Evolutionary conservation across 1,140 invertebrate species (phyloP).

Genomic region (Heterodera schachtii): DNA sequence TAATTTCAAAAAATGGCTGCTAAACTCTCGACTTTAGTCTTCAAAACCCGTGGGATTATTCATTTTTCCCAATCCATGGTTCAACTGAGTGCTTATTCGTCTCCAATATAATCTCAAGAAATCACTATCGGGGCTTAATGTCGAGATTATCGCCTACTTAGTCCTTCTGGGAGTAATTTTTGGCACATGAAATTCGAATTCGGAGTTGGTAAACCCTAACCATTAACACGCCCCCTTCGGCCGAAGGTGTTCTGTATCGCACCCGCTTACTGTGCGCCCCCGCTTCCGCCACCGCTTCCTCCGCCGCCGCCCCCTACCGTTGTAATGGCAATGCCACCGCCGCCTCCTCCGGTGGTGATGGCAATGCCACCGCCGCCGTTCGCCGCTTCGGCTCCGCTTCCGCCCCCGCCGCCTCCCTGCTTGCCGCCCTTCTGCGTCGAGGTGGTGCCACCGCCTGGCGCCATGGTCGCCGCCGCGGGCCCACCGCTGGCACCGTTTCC

Average conservation of each 20-base stretch:
- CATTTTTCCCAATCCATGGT: no score
- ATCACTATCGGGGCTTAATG: no score
- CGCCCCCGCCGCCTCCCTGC: constrained; percentile 19
- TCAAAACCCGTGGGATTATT: no score
- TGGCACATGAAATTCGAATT: no score
- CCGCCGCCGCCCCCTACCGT: neutral
- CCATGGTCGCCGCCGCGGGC: neutral
- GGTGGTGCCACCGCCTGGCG: constrained; percentile 10
- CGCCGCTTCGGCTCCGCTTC: constrained; percentile 17
- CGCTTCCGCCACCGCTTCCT: neutral
- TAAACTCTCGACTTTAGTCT: no score
- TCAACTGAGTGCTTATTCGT: no score
- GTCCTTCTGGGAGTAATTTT: no score
- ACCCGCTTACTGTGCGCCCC: neutral
- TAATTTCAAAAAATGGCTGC: no score
- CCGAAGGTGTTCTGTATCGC: neutral
- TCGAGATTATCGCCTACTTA: no score
- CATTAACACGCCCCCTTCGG: neutral
- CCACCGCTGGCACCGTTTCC: constrained; percentile 4
- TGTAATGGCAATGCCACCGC: neutral
- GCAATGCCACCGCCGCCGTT: constrained; percentile 4
- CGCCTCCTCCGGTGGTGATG: constrained; percentile 1
- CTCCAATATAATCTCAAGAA: no score
- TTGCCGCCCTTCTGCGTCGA: constrained; percentile 23
- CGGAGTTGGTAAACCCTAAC: no score